Conservation (phyloP, 2,888 invertebrate species). For the Nesidiocoris tenuis region DNA sequence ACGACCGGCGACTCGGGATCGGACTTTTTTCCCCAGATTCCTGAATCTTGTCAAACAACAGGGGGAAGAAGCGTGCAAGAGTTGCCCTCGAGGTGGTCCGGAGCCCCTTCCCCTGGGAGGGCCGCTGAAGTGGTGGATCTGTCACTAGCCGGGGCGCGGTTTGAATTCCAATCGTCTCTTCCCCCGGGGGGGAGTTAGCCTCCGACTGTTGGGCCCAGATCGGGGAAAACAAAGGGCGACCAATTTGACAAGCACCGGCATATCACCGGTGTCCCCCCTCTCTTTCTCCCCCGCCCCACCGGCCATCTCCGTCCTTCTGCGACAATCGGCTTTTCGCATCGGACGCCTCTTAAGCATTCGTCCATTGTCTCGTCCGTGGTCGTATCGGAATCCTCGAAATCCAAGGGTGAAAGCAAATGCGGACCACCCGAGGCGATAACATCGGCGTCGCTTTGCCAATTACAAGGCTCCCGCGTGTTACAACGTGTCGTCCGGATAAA, state of each 20-base stretch:
- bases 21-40: constrained; percentile 24
- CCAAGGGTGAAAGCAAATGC: constrained; percentile 22
- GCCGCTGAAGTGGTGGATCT: constrained; percentile 23
- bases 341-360: background rate
- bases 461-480: too few relatives aligned
- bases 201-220: too few relatives aligned
- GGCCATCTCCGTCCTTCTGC: constrained; percentile 6
- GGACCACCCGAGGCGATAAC: constrained; percentile 6
- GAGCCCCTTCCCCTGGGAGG: background rate
- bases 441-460: constrained; percentile 19
- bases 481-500: constrained; percentile 1
- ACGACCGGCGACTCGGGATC: too few relatives aligned
- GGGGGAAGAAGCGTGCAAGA: background rate
- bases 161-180: constrained; percentile 20
- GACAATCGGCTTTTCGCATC: background rate
- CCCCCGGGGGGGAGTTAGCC: background rate
- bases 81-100: background rate
- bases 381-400: constrained; percentile 20
- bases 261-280: constrained; percentile 19
- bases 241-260: constrained; percentile 29
- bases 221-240: constrained; percentile 3
- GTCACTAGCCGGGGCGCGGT: constrained; percentile 16
- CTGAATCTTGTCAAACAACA: constrained; percentile 17
- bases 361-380: constrained; percentile 19
- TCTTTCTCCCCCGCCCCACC: constrained; percentile 11